Evolutionary conservation across 2,113 vertebrate genomes (phyloP), one percentile per base, ranked within the genome.

Genomic region (Ptyas mucosa): DNA sequence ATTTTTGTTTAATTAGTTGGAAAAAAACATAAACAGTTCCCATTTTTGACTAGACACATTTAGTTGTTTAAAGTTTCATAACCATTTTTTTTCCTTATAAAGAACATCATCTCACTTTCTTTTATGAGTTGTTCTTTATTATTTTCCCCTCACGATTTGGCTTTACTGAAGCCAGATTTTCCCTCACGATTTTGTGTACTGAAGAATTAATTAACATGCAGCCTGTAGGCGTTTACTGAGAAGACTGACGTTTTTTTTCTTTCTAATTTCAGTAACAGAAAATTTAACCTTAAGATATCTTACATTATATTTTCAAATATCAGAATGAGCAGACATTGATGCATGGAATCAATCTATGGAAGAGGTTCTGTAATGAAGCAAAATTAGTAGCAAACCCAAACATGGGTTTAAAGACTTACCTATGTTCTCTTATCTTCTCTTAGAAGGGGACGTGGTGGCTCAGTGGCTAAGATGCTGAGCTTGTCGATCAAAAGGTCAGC

Each of bases 111-210:
- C 24, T 61, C 57, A 61, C 24, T 58, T 8, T 24, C 57, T 91
- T 87, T 91, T 58, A 20, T 9, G 57, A 91, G 55, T 92, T n/a
- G 26, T 92, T 89, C 57, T 92, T 89, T 89, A 92, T 89, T 92
- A 92, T 55, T 88, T 89, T 85, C 87, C 87, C 87, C 52, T 85
- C 91, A 89, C 24, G 26, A 53, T 81, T 92, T 85, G 64, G 24
- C 43, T 89, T 89, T 92, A 52, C 46, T 49, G 46, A 49, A 49
- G 46, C 46, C 46, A 49, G 7, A 92, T 55, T 88, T 89, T 89
- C 91, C 91, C 52, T 57, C 91, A 89, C 18, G 26, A 69, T 81
- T 92, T 85, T 52, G 24, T 29, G 39, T 75, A 4, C 49, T 23
- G 39, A 89, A 85, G 20, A 57, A 92, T 85, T 92, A 55, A 92